A percentile compares a stretch with the other conserved stretches of the same genome.
Evolutionary conservation across 2,113 vertebrate genomes (phyloP).

Genomic region (Crotophaga sulcirostris): DNA sequence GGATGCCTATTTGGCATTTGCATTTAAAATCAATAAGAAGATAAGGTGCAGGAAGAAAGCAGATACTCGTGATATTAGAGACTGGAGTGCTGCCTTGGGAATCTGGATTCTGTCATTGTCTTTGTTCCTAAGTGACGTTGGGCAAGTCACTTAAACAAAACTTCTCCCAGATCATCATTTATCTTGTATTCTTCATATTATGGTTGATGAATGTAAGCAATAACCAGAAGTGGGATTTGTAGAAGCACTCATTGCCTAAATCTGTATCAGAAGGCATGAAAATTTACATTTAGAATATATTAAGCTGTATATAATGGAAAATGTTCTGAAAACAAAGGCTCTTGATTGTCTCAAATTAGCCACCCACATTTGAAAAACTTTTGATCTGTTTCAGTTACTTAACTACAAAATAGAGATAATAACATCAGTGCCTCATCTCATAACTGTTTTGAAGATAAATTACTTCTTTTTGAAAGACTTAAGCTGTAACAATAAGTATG

Average conservation of each 20-base stretch:
- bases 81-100: background rate
- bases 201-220: background rate
- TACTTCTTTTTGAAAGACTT: background rate
- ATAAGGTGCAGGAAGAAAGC: background rate
- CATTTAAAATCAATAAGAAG: background rate
- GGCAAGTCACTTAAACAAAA: background rate
- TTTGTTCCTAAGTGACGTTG: background rate
- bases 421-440: background rate
- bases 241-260: background rate
- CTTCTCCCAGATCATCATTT: background rate
- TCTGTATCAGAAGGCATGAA: background rate
- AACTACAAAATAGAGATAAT: background rate
- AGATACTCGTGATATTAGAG: background rate
- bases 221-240: background rate
- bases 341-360: background rate
- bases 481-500: background rate
- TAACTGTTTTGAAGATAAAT: background rate
- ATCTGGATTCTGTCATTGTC: background rate
- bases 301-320: background rate
- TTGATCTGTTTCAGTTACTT: background rate
- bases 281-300: background rate
- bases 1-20: background rate
- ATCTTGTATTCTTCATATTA: background rate
- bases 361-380: background rate
- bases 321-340: background rate